Evolutionary conservation across 2,797 vertebrate genomes (phyloP), one percentile per base, ranked within the genome.

Genomic region (Neopelma chrysocephalum): DNA sequence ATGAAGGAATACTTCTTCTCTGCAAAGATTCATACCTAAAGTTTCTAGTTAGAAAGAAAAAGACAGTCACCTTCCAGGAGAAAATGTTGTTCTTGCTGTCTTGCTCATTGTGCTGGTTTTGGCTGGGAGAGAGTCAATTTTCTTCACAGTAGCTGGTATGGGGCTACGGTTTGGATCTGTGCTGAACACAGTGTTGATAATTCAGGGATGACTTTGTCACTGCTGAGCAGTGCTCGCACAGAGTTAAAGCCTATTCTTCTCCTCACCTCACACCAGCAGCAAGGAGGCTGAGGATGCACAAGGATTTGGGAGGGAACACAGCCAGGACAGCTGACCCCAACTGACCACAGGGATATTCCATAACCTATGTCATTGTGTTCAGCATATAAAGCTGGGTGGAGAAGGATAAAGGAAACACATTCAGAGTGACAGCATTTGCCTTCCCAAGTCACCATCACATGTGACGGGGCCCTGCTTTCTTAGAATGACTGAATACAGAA

Each of bases 1-100:
- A 20, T 20, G 26, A 93, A 90, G 62, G 81, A 97, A 56, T 27
- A 66, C 16, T 84, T 93, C 21, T 84, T 92, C 40, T 78, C 51
- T 19, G 5, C 42, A 76, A 94, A 58, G n/a, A 60, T 17, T 31
- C 20, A 9, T 51, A 76, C 23, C 32, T 78, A 71, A 91, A 40
- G 40, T 40, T 40, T 40, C 13, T 40, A 40, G 40, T 40, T 40
- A 40, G 40, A 40, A 40, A 40, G 40, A 40, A 40, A 87, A 82
- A 70, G 26, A 27, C 1, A 25, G 9, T 61, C 27, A 70, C 23
- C 40, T 85, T 73, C 31, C n/a, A 38, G 22, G 22, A 64, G 34
- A 88, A 87, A 57, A 36, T 70, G 10, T 68, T 82, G 15, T 32
- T 89, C 29, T 61, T 71, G 5, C 11, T 78, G 0, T 48, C 31